Evolutionary conservation across 1,140 invertebrate genomes (phyloP), one percentile per base, ranked within the genome.

Genomic region (Euura saliciscinereae): DNA sequence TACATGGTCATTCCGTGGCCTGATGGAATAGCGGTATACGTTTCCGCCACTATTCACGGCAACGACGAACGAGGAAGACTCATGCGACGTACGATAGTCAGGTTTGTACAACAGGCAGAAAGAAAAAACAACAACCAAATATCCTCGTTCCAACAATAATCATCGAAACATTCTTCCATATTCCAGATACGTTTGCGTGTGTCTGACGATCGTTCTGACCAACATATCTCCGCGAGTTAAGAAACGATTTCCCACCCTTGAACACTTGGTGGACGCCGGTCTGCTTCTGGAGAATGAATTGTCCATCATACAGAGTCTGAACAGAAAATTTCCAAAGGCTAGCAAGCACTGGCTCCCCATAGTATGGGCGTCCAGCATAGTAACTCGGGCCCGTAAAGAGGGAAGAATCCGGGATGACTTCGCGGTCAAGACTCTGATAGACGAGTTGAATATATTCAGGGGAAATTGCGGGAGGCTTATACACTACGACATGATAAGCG

Each of bases 321-420:
- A 96, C 79, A 83, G 89, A 3, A 97, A 97, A 82, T 95, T 94
- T 78, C 94, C 95, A 1, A 92, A 94, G 66, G 94, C 96, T 74
- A 94, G 94, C 44, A 98, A 98, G 83, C 97, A 97, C 84, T 99
- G 97, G 96, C 91, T 99, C 80, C 97, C 97, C 43, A 93, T 98
- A 65, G 94, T 97, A 42, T 98, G 97, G 97, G 95, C 96, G 1
- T 92, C 95, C 4, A 95, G 94, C 83, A 94, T 98, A 70, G 93
- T 97, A 43, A 96, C 95, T 0, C 88, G 94, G 46, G 94, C 94
- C 43, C 89, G 97, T 2, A 96, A 96, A 83, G 97, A 99, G 88
- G 96, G 95, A 1, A 88, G 95, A 77, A 97, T 98, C 77, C 90
- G 96, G 68, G 96, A 97, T 78, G 97, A 98, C 85, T 96, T 97